Percentiles rank a stretch among this genome's conserved stretches.
Conservation (phyloP, 2,797 vertebrate species). For the Dermochelys coriacea region DNA sequence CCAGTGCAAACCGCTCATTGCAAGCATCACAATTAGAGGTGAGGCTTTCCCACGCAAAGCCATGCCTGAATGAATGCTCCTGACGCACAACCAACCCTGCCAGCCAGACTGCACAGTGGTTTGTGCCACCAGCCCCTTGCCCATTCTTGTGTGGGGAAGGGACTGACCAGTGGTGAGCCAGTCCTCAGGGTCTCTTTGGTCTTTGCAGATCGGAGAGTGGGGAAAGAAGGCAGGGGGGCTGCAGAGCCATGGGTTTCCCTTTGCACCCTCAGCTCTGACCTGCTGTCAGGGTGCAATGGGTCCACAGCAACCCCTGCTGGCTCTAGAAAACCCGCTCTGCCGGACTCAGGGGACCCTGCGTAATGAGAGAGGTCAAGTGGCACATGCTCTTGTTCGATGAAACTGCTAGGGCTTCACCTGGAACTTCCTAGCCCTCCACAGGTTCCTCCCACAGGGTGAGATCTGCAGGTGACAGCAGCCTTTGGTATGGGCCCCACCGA, state of each 20-base stretch:
- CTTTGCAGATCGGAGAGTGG: not conserved
- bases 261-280: not conserved
- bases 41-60: accelerated
- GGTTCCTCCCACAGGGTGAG: too few relatives aligned
- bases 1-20: not conserved
- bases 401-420: not conserved
- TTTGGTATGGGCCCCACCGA: not conserved
- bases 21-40: accelerated
- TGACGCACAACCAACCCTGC: not conserved
- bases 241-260: not conserved
- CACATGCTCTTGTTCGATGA: not conserved
- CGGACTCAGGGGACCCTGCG: not conserved
- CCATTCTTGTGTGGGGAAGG: not conserved
- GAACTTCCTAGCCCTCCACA: too few relatives aligned
- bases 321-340: not conserved
- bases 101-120: not conserved
- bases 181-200: not conserved
- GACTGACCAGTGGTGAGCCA: not conserved
- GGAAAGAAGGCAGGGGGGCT: slow-evolving; percentile 36
- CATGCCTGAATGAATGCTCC: not conserved
- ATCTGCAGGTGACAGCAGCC: not conserved
- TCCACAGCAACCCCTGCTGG: not conserved
- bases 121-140: slow-evolving; percentile 37
- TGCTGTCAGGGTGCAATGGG: accelerated
- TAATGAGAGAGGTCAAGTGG: too few relatives aligned